Percentiles rank a stretch among this genome's conserved stretches.
Conservation (phyloP, 2,888 invertebrate genomes). For the Lasioglossum figueresi region DNA sequence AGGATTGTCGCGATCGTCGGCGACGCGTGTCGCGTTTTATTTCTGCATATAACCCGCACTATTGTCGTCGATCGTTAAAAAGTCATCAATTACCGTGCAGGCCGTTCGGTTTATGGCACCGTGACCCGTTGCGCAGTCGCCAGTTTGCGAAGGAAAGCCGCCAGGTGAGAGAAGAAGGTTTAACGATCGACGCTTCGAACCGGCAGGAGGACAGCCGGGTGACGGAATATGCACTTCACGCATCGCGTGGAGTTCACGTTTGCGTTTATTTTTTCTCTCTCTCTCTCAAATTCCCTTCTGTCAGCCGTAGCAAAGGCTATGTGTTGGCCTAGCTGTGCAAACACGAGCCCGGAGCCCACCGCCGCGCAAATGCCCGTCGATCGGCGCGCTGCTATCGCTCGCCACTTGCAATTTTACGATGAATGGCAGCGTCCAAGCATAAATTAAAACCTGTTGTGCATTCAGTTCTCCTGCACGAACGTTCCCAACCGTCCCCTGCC, state of each 20-base stretch:
- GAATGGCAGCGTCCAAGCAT: conserved; percentile 41
- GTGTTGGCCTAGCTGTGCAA: conserved; percentile 79
- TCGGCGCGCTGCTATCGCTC: conserved; percentile 34
- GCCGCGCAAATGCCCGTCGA: conserved; percentile 40
- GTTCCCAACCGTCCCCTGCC: neutral
- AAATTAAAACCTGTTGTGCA: conserved; percentile 46
- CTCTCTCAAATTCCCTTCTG: conserved; percentile 20
- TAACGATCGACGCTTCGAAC: conserved; percentile 59
- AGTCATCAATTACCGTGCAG: neutral
- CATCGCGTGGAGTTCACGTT: conserved; percentile 39
- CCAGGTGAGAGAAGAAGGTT: conserved; percentile 47
- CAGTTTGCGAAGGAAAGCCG: conserved; percentile 19
- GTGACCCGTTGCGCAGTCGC: conserved; percentile 4
- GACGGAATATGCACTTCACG: conserved; percentile 52
- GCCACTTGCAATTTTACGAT: conserved; percentile 42
- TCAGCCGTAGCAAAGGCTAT: conserved; percentile 31
- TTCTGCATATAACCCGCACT: neutral
- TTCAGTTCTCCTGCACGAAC: neutral
- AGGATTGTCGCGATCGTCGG: neutral
- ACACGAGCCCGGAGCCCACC: conserved; percentile 63
- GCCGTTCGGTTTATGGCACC: conserved; percentile 2
- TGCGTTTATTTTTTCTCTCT: neutral
- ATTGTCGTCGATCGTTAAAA: conserved; percentile 13
- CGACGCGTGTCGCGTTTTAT: conserved; percentile 9
- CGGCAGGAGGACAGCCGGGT: conserved; percentile 22